These are phyloP conservation scores for Drosophila subquinaria DNA, from an alignment of 2,888 invertebrate species.

Conservation along the genomic window DNA sequence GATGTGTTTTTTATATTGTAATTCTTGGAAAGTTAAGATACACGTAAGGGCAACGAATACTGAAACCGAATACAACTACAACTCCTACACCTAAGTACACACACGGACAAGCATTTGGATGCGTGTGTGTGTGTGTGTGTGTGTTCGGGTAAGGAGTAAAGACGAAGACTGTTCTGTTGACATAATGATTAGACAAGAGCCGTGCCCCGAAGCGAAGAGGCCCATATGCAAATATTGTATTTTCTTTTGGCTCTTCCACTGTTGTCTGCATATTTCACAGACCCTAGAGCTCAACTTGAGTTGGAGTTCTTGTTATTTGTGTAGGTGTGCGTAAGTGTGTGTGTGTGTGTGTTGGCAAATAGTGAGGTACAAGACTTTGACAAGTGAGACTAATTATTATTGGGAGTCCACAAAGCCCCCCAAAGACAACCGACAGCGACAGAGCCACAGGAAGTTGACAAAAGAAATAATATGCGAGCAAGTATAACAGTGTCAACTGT, in stretches of 20 bases:
- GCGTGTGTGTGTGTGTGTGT: not conserved
- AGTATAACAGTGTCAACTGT: slow-evolving; percentile 58
- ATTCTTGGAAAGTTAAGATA: slow-evolving; percentile 59
- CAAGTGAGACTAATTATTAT: slow-evolving; percentile 64
- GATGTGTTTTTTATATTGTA: slow-evolving; percentile 4
- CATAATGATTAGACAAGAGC: slow-evolving; percentile 75
- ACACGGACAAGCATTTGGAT: slow-evolving; percentile 4
- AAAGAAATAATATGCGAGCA: slow-evolving; percentile 34
- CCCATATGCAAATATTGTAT: slow-evolving; percentile 65
- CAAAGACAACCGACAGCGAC: slow-evolving; percentile 3
- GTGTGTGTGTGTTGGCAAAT: slow-evolving; percentile 25
- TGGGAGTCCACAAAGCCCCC: slow-evolving; percentile 22
- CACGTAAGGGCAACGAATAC: slow-evolving; percentile 29
- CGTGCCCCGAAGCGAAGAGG: slow-evolving; percentile 34
- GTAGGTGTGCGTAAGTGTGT: slow-evolving; percentile 7
- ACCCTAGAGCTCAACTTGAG: slow-evolving; percentile 6
- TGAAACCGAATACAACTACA: slow-evolving; percentile 10
- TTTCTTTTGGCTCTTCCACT: slow-evolving; percentile 40
- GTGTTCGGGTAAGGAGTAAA: slow-evolving; percentile 20
- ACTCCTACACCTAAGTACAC: slow-evolving; percentile 67
- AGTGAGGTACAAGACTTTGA: slow-evolving; percentile 38
- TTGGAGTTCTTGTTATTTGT: slow-evolving; percentile 6
- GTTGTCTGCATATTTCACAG: slow-evolving; percentile 37
- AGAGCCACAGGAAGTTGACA: slow-evolving; percentile 60
- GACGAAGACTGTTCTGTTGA: slow-evolving; percentile 51